Evolutionary conservation across 2,888 invertebrate species (phyloP).

Genomic region (Apamea crenata): DNA sequence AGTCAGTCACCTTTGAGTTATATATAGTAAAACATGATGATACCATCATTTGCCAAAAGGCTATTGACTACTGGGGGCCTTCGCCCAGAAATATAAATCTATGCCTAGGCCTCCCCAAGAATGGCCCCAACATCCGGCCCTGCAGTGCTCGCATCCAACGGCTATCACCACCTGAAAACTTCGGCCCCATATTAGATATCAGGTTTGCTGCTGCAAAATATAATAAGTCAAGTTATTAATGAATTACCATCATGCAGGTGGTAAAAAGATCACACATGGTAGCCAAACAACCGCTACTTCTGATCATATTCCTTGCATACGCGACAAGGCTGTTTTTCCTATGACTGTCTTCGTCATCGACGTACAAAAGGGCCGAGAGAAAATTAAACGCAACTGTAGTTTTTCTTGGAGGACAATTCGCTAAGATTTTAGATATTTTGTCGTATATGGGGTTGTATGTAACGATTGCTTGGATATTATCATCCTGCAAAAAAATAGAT

Average conservation of each 20-base stretch:
- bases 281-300: constrained; percentile 82
- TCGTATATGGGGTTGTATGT: constrained; percentile 78
- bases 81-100: not conserved
- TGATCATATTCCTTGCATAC: constrained; percentile 79
- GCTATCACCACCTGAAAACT: too few relatives aligned
- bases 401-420: constrained; percentile 72
- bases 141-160: too few relatives aligned
- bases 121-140: too few relatives aligned
- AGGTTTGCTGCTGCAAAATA: not conserved
- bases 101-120: not conserved
- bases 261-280: constrained; percentile 79
- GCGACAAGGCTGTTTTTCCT: constrained; percentile 68
- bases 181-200: not conserved
- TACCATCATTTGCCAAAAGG: not conserved
- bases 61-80: not conserved
- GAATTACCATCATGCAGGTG: constrained; percentile 79
- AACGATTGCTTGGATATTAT: constrained; percentile 72
- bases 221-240: not conserved
- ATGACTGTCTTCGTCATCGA: constrained; percentile 67
- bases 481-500: constrained; percentile 71
- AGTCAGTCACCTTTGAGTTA: too few relatives aligned
- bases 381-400: constrained; percentile 78
- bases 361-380: constrained; percentile 76
- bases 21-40: not conserved
- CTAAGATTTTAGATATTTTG: constrained; percentile 74